Evolutionary conservation across 2,113 vertebrate genomes (phyloP), one percentile per base, ranked within the genome.

Genomic region (Hemibagrus wyckioides): DNA sequence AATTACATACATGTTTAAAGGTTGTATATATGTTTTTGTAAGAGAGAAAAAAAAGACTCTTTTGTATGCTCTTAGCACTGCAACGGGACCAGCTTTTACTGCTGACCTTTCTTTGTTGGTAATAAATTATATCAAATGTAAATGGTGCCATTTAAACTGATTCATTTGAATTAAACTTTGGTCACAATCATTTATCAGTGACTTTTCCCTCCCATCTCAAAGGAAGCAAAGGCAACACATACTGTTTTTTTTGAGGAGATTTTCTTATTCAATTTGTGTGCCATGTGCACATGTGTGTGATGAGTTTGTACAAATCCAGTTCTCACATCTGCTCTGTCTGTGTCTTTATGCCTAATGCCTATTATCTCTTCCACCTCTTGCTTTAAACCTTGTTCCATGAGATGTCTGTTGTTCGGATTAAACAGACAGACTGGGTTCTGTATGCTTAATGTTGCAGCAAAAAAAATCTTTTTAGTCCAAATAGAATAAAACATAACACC

Each of bases 141-240:
- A 87, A 86, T 87, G 59, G 75, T 69, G 85, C 59, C 85, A 79
- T 86, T 86, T 86, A 80, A 86, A 36, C 76, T 21, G 61, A 80
- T n/a, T 80, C 61, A 30, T 80, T 41, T 28, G 77, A 80, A 80
- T 80, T 86, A 67, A 86, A 69, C 85, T 80, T 59, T 48, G 54
- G 36, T 61, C 54, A 76, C 52, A 76, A 76, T 85, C 76, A 86
- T 86, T 86, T 69, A 80, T 86, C 85, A 80, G 48, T 41, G 61
- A 86, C 61, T 86, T 80, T 80, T 86, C 41, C 61, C 33, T 86
- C 59, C 76, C 76, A 14, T 86, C 30, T 80, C 21, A 9, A 54
- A 54, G 85, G 39, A 11, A 44, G 71, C 15, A 30, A 85, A 84
- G 23, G 17, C 39, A 54, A 36, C 30, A 52, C 59, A 52, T 30